phyloP scores from a whole-genome alignment of 2,888 invertebrate genomes.

The Dilophus febrilis region DNA sequence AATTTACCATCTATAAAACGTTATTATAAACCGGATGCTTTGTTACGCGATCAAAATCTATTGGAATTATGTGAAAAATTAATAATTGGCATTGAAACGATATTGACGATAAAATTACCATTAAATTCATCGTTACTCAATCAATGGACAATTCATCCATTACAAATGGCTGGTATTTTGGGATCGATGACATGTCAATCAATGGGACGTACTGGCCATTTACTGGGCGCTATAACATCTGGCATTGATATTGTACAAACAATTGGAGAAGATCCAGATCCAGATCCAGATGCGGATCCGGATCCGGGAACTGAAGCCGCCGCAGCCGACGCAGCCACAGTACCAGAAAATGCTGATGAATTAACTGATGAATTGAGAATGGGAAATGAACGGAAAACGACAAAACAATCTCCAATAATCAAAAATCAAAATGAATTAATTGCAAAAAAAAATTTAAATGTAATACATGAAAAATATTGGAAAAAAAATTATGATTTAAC shows the following conservation, averaged over 20 bases:
- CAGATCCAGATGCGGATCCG: slow-evolving; percentile 19
- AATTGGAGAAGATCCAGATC: slow-evolving; percentile 30
- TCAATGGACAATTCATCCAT: slow-evolving; percentile 69
- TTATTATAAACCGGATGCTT: slow-evolving; percentile 68
- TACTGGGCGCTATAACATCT: slow-evolving; percentile 34
- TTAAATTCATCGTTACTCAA: slow-evolving; percentile 76
- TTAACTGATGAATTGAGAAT: too few relatives aligned
- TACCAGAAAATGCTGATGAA: neutral
- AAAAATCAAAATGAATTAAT: slow-evolving; percentile 22
- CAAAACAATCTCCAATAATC: slow-evolving; percentile 18
- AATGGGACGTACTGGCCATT: slow-evolving; percentile 15
- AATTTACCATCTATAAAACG: slow-evolving; percentile 61
- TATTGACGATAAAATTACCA: slow-evolving; percentile 55
- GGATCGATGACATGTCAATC: slow-evolving; percentile 67
- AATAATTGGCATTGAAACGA: slow-evolving; percentile 58
- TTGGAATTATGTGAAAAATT: slow-evolving; percentile 60
- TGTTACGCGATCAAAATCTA: slow-evolving; percentile 65
- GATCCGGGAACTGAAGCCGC: too few relatives aligned
- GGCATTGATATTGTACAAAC: slow-evolving; percentile 64
- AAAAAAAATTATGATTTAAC: slow-evolving; percentile 16
- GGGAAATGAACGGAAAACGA: too few relatives aligned
- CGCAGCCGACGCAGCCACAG: too few relatives aligned
- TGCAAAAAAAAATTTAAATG: neutral
- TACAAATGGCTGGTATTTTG: slow-evolving; percentile 68
- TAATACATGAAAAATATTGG: too few relatives aligned